phyloP scores from a whole-genome alignment of 2,113 vertebrate species.

The Lepisosteus osseus region DNA sequence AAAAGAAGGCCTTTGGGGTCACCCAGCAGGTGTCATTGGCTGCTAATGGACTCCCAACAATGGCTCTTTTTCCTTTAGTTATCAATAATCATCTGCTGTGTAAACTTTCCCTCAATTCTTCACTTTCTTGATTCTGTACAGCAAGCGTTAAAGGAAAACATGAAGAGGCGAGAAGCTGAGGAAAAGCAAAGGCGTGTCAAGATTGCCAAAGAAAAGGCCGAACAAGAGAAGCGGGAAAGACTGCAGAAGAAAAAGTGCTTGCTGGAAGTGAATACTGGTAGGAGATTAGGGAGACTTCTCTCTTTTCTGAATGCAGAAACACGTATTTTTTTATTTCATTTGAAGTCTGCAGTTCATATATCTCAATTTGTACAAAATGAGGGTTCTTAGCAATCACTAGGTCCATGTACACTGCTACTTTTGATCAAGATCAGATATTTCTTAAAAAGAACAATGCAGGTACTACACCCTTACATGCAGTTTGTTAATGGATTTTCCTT shows the following conservation, averaged over 20 bases:
- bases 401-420: too few relatives aligned
- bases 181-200: constrained; percentile 86
- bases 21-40: constrained; percentile 14
- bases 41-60: constrained; percentile 12
- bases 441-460: too few relatives aligned
- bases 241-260: constrained; percentile 89
- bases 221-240: constrained; percentile 84
- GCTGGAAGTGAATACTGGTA: constrained; percentile 89
- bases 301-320: background rate
- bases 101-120: constrained; percentile 8
- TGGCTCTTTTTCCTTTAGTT: background rate
- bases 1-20: constrained; percentile 12
- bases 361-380: too few relatives aligned
- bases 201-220: constrained; percentile 87
- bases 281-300: constrained; percentile 30
- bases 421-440: too few relatives aligned
- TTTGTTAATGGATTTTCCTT: too few relatives aligned
- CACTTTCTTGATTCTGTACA: constrained; percentile 47
- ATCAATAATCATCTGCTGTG: background rate
- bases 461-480: too few relatives aligned
- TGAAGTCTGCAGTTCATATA: too few relatives aligned
- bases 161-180: constrained; percentile 77
- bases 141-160: constrained; percentile 92
- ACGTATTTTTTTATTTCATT: background rate
- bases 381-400: too few relatives aligned